Base-by-base conservation (phyloP, 2,888 invertebrate species). In the Auanema sp. region DNA sequence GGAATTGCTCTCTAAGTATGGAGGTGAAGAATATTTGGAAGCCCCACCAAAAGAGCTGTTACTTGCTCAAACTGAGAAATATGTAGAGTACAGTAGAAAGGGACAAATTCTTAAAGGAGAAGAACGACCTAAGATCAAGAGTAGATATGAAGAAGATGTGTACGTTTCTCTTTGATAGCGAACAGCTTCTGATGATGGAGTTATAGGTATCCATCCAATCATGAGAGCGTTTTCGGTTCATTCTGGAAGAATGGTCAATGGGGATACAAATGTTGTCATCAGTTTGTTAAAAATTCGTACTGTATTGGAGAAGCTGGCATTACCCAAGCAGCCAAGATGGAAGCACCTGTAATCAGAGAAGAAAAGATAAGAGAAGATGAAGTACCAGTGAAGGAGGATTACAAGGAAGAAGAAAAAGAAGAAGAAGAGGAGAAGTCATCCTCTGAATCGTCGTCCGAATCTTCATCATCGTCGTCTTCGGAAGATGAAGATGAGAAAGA, bases 251-350 rank as follows among this genome's bases (percentile, higher is more conserved):
- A 90, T 57, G 94, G 93, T 0, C 88, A 89, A 66, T 99, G 98
- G 98, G 98, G 97, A 0, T 98, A 90, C 86, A 91, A 91, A 51
- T 98, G 98, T 83, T 98, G 98, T 85, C 90, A 93, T 84, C 92
- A 93, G 0, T 90, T 91, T 69, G 89, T 97, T 24, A 86, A 86
- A 67, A 91, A 92, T 87, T 91, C 92, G 0, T 93, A 92, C 83
- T 93, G 93, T 77, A 89, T 91, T 25, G 92, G 92, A 0, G 91
- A 90, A 81, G 89, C 77, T 42, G 80, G 80, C 10, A 58, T 65
- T 1, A 61, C 66, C n/a, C 67, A 66, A 2, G 66, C 64, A 42
- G 53, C 54, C 2, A 58, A 64, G 21, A 65, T 65, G n/a, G 65
- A 58, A 14, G 43, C 47, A 42, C 42, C 54, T 2, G 25, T 44